Conservation (phyloP, 1,140 invertebrate species). For the Hycleus phaleratus region DNA sequence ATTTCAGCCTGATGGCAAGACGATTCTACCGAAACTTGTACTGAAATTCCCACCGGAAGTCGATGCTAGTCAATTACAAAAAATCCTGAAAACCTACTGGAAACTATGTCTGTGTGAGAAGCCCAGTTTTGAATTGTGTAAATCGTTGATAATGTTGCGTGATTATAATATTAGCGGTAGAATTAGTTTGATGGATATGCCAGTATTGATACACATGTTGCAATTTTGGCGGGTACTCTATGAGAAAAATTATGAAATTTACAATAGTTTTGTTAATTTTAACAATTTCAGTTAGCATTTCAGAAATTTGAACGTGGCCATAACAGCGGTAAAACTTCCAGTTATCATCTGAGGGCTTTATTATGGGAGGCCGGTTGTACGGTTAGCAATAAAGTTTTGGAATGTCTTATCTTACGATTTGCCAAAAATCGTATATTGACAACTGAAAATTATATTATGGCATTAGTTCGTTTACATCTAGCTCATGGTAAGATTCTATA, state of each 20-base stretch:
- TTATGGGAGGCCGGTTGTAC: conserved; percentile 62
- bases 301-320: conserved; percentile 53
- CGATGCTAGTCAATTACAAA: conserved; percentile 53
- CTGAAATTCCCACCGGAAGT: conserved; percentile 57
- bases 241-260: neutral
- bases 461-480: conserved; percentile 61
- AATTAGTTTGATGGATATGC: conserved; percentile 51
- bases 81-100: conserved; percentile 54
- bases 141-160: conserved; percentile 59
- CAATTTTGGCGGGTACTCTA: conserved; percentile 56
- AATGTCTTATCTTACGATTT: conserved; percentile 62
- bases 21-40: conserved; percentile 43
- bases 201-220: conserved; percentile 53
- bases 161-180: conserved; percentile 59
- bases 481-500: conserved; percentile 52
- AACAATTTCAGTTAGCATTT: conserved; percentile 46
- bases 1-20: conserved; percentile 46
- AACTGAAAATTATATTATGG: conserved; percentile 59
- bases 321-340: conserved; percentile 51
- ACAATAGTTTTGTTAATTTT: neutral
- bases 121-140: conserved; percentile 55
- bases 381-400: conserved; percentile 67
- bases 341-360: conserved; percentile 55
- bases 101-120: conserved; percentile 43
- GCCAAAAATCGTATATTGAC: conserved; percentile 53